These are phyloP conservation scores for Xenopus petersii DNA, from an alignment of 2,797 vertebrate species.

Conservation along the genomic window DNA sequence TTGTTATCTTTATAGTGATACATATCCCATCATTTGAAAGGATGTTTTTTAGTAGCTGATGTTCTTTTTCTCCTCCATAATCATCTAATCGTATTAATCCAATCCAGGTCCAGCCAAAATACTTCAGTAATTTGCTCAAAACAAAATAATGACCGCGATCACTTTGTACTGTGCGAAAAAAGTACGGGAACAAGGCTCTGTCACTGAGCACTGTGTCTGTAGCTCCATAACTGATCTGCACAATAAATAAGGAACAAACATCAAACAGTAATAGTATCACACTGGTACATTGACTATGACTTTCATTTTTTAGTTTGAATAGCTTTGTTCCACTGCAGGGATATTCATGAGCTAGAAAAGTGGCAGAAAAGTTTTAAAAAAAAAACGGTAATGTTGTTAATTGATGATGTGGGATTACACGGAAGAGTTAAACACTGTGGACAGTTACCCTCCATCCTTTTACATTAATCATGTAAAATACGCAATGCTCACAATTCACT, in stretches of 20 bases:
- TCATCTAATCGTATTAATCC: slow-evolving; percentile 22
- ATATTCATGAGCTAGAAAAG: no score
- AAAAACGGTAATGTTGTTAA: no score
- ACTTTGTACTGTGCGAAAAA: slow-evolving; percentile 12
- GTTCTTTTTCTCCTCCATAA: slow-evolving; percentile 8
- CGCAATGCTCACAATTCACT: no score
- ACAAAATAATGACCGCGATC: background rate
- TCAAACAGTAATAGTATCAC: background rate
- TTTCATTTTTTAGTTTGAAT: no score
- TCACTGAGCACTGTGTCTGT: slow-evolving; percentile 11
- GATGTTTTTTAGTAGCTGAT: background rate
- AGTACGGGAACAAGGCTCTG: slow-evolving; percentile 10
- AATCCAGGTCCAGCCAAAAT: slow-evolving; percentile 45
- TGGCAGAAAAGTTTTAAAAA: no score
- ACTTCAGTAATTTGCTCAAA: slow-evolving; percentile 3
- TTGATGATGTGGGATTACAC: no score
- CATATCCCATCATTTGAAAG: slow-evolving; percentile 1
- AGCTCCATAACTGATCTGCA: slow-evolving; percentile 22
- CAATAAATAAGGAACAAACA: background rate
- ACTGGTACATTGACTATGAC: no score
- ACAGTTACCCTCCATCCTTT: no score
- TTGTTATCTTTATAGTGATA: slow-evolving; percentile 4
- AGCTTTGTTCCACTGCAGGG: no score
- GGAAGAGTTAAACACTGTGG: no score
- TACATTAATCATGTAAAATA: no score